Percentiles rank a stretch among this genome's conserved stretches.
These are phyloP conservation scores for Drosophila birchii DNA, from an alignment of 2,888 invertebrate genomes.

Conservation along the genomic window DNA sequence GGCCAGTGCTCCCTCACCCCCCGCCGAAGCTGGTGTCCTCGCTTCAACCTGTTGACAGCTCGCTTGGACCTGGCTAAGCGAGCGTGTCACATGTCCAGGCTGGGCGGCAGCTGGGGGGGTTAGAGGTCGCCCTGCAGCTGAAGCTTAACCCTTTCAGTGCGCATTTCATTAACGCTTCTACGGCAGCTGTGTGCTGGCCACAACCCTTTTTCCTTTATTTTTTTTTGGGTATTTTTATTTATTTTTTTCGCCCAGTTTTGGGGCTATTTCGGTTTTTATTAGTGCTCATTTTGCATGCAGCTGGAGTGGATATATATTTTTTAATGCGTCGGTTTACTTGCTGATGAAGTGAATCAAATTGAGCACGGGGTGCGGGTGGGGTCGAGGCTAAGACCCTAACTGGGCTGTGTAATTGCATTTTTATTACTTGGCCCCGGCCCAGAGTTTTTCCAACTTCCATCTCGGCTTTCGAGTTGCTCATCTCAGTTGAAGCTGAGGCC, in stretches of 20 bases:
- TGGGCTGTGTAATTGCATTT: slow-evolving; percentile 79
- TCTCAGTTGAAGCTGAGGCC: slow-evolving; percentile 24
- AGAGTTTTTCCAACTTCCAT: slow-evolving; percentile 20
- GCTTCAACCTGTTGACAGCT: slow-evolving; percentile 66
- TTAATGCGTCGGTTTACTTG: slow-evolving; percentile 76
- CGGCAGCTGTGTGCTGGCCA: slow-evolving; percentile 25
- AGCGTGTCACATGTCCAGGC: slow-evolving; percentile 50
- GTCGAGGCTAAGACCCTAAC: slow-evolving; percentile 22
- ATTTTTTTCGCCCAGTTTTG: slow-evolving; percentile 26
- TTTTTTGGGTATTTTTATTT: slow-evolving; percentile 18
- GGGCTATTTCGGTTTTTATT: slow-evolving; percentile 39
- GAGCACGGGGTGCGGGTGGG: slow-evolving; percentile 33
- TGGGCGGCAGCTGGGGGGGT: neutral
- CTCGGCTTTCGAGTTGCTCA: slow-evolving; percentile 14
- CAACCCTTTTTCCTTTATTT: slow-evolving; percentile 11
- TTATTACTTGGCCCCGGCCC: slow-evolving; percentile 71
- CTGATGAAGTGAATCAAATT: slow-evolving; percentile 82
- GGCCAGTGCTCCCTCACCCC: neutral
- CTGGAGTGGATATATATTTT: slow-evolving; percentile 60
- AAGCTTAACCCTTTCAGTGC: slow-evolving; percentile 69
- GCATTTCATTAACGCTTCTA: slow-evolving; percentile 59
- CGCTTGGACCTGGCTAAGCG: slow-evolving; percentile 27
- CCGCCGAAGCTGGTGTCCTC: slow-evolving; percentile 3
- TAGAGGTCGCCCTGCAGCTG: slow-evolving; percentile 13
- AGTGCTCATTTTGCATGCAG: slow-evolving; percentile 73